Evolutionary conservation across 2,797 vertebrate species (phyloP).

Genomic region (Apogon talboti): DNA sequence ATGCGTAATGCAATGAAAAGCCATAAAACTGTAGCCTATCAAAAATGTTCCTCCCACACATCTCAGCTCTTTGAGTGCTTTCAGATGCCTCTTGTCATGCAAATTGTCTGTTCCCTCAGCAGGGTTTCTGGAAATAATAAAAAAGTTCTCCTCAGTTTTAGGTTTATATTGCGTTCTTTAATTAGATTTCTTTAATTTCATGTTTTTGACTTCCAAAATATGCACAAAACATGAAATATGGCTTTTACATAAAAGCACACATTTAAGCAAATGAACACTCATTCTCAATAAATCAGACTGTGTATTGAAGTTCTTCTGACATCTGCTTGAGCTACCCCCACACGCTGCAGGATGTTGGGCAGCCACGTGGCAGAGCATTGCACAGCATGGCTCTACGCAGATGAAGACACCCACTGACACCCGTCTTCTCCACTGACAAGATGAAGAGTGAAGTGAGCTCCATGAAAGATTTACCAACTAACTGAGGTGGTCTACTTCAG

Average conservation of each 20-base stretch:
- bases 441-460: constrained; percentile 39
- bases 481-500: constrained; percentile 63
- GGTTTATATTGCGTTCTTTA: constrained; percentile 28
- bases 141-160: constrained; percentile 32
- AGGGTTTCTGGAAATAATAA: constrained; percentile 31
- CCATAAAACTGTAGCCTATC: background rate
- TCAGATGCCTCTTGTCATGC: constrained; percentile 31
- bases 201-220: constrained; percentile 38
- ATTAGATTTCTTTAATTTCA: constrained; percentile 52
- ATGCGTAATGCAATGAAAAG: no score
- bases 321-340: constrained; percentile 54
- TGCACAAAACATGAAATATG: constrained; percentile 12
- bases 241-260: constrained; percentile 5
- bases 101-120: constrained; percentile 38
- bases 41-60: constrained; percentile 17
- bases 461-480: constrained; percentile 75
- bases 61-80: constrained; percentile 16
- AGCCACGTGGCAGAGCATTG: constrained; percentile 49
- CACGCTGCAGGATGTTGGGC: constrained; percentile 47
- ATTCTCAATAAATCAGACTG: constrained; percentile 25
- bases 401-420: constrained; percentile 65
- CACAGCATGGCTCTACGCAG: constrained; percentile 59
- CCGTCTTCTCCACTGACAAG: constrained; percentile 44
- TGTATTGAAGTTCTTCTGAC: constrained; percentile 35
- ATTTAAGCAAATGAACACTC: constrained; percentile 13